A percentile compares a stretch with the other conserved stretches of the same genome.
These are phyloP conservation scores for Cotesia glomerata DNA, from an alignment of 1,140 invertebrate genomes.

Conservation along the genomic window DNA sequence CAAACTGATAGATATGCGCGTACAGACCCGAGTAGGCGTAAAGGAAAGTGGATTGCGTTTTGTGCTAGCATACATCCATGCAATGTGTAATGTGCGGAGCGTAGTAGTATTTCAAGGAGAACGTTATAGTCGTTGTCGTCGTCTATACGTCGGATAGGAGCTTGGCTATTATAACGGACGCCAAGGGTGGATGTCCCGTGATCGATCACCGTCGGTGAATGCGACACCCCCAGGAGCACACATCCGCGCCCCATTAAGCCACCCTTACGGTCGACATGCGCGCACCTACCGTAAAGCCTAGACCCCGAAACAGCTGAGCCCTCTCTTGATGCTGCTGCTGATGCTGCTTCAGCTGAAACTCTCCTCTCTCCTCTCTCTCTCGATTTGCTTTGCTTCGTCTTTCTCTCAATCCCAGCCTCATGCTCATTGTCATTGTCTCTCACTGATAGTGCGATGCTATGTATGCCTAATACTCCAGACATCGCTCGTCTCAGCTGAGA, in stretches of 20 bases:
- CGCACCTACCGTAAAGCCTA: conserved; percentile 43
- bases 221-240: conserved; percentile 56
- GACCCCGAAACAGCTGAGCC: conserved; percentile 34
- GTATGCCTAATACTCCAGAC: neutral
- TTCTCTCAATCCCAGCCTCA: neutral
- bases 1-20: neutral
- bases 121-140: conserved; percentile 30
- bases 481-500: too few species aligned
- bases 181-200: conserved; percentile 57
- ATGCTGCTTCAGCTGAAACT: neutral
- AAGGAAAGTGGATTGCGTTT: conserved; percentile 22
- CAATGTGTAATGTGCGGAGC: too few species aligned
- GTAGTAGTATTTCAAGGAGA: conserved; percentile 13
- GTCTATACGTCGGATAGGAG: conserved; percentile 16
- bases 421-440: neutral
- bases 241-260: conserved; percentile 61
- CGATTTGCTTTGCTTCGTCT: neutral
- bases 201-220: conserved; percentile 60
- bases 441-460: neutral
- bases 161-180: conserved; percentile 51
- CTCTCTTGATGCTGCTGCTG: neutral
- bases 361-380: neutral
- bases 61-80: neutral
- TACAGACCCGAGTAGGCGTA: neutral
- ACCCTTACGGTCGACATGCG: conserved; percentile 49